Conservation (phyloP, 2,113 vertebrate species). For the Echinops telfairi region DNA sequence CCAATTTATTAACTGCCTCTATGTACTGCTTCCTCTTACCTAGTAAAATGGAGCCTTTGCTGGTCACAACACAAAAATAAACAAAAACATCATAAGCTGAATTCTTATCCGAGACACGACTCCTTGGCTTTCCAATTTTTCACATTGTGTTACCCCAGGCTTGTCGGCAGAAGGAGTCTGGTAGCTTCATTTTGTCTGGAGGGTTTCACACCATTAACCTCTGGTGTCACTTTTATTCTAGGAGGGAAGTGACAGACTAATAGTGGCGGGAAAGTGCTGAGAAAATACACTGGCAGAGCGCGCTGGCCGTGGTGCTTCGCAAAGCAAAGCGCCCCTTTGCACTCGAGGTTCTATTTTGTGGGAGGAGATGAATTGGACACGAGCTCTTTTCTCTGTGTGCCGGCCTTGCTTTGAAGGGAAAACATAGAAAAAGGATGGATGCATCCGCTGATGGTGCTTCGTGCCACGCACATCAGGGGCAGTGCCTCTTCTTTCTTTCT, state of each 20-base stretch:
- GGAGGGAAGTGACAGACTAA: constrained; percentile 60
- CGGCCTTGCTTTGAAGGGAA: constrained; percentile 6
- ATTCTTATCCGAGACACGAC: constrained; percentile 1
- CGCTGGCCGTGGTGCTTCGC: not conserved
- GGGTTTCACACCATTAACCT: constrained; percentile 74
- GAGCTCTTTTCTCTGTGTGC: not conserved
- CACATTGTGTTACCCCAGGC: not conserved
- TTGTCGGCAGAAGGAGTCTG: constrained; percentile 61
- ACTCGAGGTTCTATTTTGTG: not conserved
- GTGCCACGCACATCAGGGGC: not conserved
- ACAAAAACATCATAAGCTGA: not conserved
- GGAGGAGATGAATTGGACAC: not conserved
- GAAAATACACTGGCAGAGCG: not conserved
- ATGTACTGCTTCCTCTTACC: not conserved
- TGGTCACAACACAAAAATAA: not conserved
- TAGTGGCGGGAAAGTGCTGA: constrained; percentile 61
- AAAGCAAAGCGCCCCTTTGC: not conserved
- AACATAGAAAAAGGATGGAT: not conserved
- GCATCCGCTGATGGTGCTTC: not conserved
- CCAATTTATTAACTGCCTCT: too few species aligned
- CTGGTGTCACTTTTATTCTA: constrained; percentile 70
- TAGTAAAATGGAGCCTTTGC: not conserved
- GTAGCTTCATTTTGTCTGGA: constrained; percentile 52
- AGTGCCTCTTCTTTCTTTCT: not conserved
- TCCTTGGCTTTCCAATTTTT: not conserved